Evolutionary conservation across 2,888 invertebrate genomes (phyloP).

Genomic region (Caprella mutica): DNA sequence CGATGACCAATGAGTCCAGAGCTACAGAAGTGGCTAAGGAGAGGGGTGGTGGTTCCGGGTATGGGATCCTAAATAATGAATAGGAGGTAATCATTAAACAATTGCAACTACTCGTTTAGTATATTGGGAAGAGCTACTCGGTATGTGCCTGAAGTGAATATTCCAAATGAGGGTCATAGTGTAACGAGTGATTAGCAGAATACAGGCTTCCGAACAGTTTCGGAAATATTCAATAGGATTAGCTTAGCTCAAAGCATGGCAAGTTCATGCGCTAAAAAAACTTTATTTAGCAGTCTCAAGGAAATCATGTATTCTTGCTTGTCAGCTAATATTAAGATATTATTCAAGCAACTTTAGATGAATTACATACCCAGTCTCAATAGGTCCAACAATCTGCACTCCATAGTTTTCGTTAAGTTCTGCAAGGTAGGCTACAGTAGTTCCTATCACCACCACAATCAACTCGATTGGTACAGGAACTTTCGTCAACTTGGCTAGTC

Average conservation of each 20-base stretch:
- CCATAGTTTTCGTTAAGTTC: slow-evolving; percentile 50
- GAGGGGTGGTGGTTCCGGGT: neutral
- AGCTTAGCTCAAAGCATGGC: too few relatives aligned
- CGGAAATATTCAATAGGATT: too few relatives aligned
- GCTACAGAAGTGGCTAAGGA: slow-evolving; percentile 41
- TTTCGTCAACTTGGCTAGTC: slow-evolving; percentile 48
- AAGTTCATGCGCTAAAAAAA: too few relatives aligned
- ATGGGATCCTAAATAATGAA: slow-evolving; percentile 4
- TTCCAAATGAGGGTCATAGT: too few relatives aligned
- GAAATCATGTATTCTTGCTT: too few relatives aligned
- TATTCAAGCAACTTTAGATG: neutral
- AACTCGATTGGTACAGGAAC: slow-evolving; percentile 76
- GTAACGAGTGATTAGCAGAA: too few relatives aligned
- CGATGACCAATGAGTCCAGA: slow-evolving; percentile 54
- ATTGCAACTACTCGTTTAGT: too few relatives aligned
- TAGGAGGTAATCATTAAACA: neutral
- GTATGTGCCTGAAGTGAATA: too few relatives aligned
- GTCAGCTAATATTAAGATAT: too few relatives aligned
- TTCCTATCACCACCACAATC: slow-evolving; percentile 60
- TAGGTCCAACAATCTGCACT: slow-evolving; percentile 57
- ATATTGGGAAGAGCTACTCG: too few relatives aligned
- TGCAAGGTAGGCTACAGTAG: slow-evolving; percentile 53
- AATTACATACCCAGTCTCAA: slow-evolving; percentile 64
- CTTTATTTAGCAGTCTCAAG: too few relatives aligned
- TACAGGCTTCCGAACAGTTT: too few relatives aligned